Evolutionary conservation across 1,140 invertebrate species (phyloP).

Genomic region (Drosophila subobscura): DNA sequence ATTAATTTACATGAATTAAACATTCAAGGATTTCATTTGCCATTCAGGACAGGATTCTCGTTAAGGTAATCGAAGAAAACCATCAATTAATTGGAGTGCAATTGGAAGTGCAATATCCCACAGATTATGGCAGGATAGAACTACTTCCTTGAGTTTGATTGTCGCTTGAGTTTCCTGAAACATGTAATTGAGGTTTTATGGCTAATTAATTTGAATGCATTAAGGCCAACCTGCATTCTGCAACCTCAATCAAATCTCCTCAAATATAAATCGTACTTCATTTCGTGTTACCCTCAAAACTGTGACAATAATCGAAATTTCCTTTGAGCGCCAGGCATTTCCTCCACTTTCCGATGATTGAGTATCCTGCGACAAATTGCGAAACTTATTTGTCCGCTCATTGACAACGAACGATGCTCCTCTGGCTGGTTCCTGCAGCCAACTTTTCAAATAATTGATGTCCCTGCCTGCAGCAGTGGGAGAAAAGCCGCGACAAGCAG

Average conservation of each 20-base stretch:
- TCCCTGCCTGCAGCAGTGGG: conserved; percentile 4
- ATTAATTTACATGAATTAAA: conserved; percentile 41
- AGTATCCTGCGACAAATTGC: conserved; percentile 48
- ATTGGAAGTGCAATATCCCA: neutral
- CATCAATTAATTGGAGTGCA: conserved; percentile 22
- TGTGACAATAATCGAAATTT: neutral
- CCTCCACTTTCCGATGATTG: conserved; percentile 35
- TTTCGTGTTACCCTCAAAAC: neutral
- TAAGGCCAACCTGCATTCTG: neutral
- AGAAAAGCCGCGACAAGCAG: neutral
- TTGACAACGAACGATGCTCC: conserved; percentile 9
- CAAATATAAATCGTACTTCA: too few relatives aligned
- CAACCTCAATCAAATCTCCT: neutral
- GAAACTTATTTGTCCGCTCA: conserved; percentile 36
- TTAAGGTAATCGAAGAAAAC: neutral
- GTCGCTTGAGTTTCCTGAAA: too few relatives aligned
- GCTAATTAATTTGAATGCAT: too few relatives aligned
- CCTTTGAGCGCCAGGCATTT: neutral
- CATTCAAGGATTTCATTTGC: conserved; percentile 39
- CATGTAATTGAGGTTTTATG: too few relatives aligned
- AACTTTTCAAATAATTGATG: conserved; percentile 47
- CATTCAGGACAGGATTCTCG: conserved; percentile 28
- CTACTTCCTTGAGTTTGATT: too few relatives aligned
- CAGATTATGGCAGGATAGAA: too few relatives aligned
- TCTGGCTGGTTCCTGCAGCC: conserved; percentile 5